Evolutionary conservation across 2,888 invertebrate genomes (phyloP), one percentile per base, ranked within the genome.

Genomic region (Galerucella pusilla): DNA sequence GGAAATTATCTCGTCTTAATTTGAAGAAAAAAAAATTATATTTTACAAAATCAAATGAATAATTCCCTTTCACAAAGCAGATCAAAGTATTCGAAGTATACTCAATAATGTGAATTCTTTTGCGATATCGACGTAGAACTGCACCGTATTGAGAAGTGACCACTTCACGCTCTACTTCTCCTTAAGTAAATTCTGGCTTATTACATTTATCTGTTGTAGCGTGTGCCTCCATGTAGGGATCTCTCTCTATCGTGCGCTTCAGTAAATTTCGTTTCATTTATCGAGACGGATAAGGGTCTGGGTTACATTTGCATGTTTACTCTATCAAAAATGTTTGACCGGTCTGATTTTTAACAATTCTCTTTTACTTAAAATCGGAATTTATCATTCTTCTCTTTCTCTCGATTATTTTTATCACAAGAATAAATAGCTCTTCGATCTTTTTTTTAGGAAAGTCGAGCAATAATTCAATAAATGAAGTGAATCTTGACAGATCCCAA

Each of bases 181-280:
- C 76, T 75, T 74, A 28, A 75, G 76, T 70, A 71, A 79, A 77
- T 78, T 78, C 75, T 75, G 76, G 79, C 81, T 81, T 81, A 82
- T 80, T 81, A 79, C 81, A 77, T 82, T 75, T 82, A 78, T 81
- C 80, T 81, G 79, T 80, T 81, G 81, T 82, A 81, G 75, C 79
- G 80, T 80, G 76, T 78, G 76, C 81, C 64, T 64, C 20, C 77
- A 74, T 77, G 59, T 66, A 66, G 28, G 80, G 80, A 80, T 80
- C 80, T 73, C 71, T 75, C 77, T 75, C 74, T 16, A 20, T 65
- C 64, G 64, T 67, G 80, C 35, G 35, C 81, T 75, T 79, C 79
- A 80, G 70, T 77, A 78, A 72, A 67, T 79, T 74, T 63, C 81
- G 77, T 80, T 81, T 78, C 80, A 79, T 78, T 81, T 83, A 81